Evolutionary conservation across 2,113 vertebrate genomes (phyloP).

Genomic region (Pan troglodytes): NHGRI_mPanTro3-v2.1_pri NC_072409.2:45105501-45106000

Average conservation of each 20-base stretch:
- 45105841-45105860: neutral
- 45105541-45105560: no score
- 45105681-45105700: neutral
- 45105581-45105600: neutral
- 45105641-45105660: neutral
- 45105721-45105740: no score
- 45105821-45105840: neutral
- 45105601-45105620: no score
- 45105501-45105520: neutral
- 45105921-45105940: neutral
- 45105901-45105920: neutral
- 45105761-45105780: neutral
- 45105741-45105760: neutral
- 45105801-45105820: neutral
- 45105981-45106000: neutral
- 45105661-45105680: neutral
- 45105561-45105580: no score
- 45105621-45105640: no score
- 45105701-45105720: neutral
- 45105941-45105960: neutral
- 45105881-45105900: neutral
- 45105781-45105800: neutral
- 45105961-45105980: neutral
- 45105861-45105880: neutral
- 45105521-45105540: neutral